Conservation (phyloP, 2,113 vertebrate species). For the Leiothrix lutea region DNA sequence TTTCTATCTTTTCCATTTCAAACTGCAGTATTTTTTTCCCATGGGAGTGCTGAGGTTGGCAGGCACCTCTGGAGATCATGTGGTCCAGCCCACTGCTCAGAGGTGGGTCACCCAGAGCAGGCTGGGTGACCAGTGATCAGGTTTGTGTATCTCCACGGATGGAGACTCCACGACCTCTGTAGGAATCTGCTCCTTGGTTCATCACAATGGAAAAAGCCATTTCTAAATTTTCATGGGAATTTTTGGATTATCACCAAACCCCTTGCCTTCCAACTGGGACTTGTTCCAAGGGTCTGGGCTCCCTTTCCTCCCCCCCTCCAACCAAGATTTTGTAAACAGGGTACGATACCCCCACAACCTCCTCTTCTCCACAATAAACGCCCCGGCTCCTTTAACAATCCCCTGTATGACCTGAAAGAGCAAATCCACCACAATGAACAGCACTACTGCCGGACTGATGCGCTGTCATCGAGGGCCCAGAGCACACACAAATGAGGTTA, state of each 20-base stretch:
- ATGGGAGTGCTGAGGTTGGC: not conserved
- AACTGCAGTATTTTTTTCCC: not conserved
- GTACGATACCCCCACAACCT: rapidly evolving
- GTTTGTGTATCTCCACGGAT: not conserved
- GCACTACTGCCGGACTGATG: not conserved
- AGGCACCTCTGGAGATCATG: not conserved
- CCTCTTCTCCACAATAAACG: not conserved
- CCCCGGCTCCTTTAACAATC: not conserved
- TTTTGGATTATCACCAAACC: not conserved
- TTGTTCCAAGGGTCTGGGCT: not conserved
- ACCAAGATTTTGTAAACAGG: not conserved
- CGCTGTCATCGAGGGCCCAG: not conserved
- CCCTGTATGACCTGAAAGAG: not conserved
- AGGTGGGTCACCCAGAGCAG: not conserved
- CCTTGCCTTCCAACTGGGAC: not conserved
- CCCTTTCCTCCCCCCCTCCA: not conserved
- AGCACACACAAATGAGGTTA: not conserved
- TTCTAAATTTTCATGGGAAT: not conserved
- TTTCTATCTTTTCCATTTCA: not conserved
- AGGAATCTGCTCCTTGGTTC: not conserved
- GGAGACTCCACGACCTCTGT: not conserved
- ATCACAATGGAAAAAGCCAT: not conserved
- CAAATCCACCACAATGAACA: not conserved
- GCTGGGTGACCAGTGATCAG: not conserved
- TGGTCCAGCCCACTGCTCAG: not conserved